A percentile compares a stretch with the other conserved stretches of the same genome.
phyloP scores from a whole-genome alignment of 2,797 vertebrate genomes.

The Eulemur rubriventer region DNA sequence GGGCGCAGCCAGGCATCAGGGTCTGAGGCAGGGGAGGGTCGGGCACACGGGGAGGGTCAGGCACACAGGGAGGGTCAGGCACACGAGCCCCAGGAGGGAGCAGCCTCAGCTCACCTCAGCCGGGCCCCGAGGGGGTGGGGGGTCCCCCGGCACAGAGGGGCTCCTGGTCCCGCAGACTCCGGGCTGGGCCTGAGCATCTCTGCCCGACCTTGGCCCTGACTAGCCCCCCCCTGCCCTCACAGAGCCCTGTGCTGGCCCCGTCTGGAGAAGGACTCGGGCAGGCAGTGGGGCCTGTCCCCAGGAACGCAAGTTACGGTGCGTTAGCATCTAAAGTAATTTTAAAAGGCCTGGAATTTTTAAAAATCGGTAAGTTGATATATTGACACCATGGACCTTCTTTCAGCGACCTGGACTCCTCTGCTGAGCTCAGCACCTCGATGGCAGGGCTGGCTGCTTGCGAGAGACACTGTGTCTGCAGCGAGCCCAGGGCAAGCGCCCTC shows the following conservation, averaged over 20 bases:
- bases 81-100: neutral
- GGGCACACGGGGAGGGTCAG: too few species aligned
- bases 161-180: neutral
- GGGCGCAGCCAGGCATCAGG: neutral
- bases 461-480: neutral
- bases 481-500: neutral
- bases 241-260: neutral
- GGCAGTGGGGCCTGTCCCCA: neutral
- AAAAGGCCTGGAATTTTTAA: neutral
- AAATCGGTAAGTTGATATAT: neutral
- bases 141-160: too few species aligned
- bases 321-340: neutral
- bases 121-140: fast-evolving
- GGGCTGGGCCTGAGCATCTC: neutral
- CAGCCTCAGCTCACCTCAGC: fast-evolving
- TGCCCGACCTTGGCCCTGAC: neutral
- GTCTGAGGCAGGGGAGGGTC: neutral
- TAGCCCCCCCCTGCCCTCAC: neutral
- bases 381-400: neutral
- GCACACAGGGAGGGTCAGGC: too few species aligned
- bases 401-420: neutral
- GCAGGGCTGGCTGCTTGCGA: neutral
- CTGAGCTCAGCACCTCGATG: neutral
- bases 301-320: neutral
- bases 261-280: neutral